phyloP scores from a whole-genome alignment of 2,113 vertebrate genomes.

The Elaphurus davidianus region DNA sequence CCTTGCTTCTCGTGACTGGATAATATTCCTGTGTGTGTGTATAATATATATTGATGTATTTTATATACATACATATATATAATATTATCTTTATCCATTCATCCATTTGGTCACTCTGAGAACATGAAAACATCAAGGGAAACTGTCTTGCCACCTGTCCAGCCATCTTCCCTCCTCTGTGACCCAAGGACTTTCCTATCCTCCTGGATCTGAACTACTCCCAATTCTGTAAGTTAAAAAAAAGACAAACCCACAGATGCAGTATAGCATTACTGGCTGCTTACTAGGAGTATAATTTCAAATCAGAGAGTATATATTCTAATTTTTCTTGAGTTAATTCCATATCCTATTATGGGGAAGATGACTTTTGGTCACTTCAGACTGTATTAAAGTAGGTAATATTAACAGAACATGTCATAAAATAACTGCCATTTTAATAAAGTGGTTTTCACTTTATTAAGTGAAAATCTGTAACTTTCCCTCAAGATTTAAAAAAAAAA shows the following conservation, averaged over 20 bases:
- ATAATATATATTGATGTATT: neutral
- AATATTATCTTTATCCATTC: neutral
- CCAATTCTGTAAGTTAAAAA: neutral
- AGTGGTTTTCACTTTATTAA: neutral
- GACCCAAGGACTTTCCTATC: neutral
- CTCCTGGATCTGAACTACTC: neutral
- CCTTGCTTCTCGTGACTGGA: neutral
- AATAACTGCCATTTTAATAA: neutral
- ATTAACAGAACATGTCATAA: neutral
- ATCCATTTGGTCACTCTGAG: neutral
- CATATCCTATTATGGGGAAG: neutral
- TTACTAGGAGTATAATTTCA: neutral
- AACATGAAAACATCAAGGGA: neutral
- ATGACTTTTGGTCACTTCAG: neutral
- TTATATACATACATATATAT: neutral
- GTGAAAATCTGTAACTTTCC: neutral
- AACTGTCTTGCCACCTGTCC: neutral
- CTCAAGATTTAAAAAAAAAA: neutral
- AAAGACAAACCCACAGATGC: too few species aligned
- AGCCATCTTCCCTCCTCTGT: neutral
- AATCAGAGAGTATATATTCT: neutral
- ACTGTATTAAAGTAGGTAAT: neutral
- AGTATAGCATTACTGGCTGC: neutral
- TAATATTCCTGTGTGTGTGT: fast-evolving
- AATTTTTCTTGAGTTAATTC: neutral